Evolutionary conservation across 1,140 invertebrate species (phyloP), one percentile per base, ranked within the genome.

Genomic region (Drosophila persimilis): DNA sequence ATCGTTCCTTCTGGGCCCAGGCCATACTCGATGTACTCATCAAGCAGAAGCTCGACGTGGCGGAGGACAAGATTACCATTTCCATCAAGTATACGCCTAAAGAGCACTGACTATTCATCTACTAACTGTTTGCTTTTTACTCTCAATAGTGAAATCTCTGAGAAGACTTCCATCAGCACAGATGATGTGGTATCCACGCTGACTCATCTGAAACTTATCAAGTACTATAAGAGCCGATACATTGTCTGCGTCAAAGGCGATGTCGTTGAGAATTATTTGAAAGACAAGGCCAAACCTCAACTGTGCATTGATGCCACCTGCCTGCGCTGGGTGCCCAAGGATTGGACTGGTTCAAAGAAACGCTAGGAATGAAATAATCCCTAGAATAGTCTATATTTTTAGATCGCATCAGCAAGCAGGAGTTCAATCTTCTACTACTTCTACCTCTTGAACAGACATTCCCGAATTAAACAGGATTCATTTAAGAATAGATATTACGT

Each of bases 221-320:
- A 99, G 92, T 99, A 99, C 92, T 99, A 99, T 92, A 99, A 99
- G 92, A 98, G 98, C 61, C 98, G 99, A 92, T 99, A 99, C 91
- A 99, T 99, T 60, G 96, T 99, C 53, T 98, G 97, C 24, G 94
- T 99, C 53, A 97, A 96, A 91, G 93, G 96, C 83, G 98, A 99
- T 91, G 96, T 96, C 56, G 95, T 99, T 52, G 95, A 97, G 79
- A 95, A 96, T 88, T 98, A 99, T 90, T 93, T 95, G 74, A 95
- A 95, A 84, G 95, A 96, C 0, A 96, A 97, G 95, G 94, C 95
- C 69, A 98, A 96, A 92, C 93, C 97, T 76, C 94, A 94, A 80
- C 93, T 99, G 66, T 93, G 97, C 79, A 99, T 99, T 80, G 99
- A 99, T 92, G 95, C 98, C 2, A 98, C 98, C 92, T 97, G 96